Conservation (phyloP, 2,113 vertebrate genomes). For the Atlantisia rogersi region DNA sequence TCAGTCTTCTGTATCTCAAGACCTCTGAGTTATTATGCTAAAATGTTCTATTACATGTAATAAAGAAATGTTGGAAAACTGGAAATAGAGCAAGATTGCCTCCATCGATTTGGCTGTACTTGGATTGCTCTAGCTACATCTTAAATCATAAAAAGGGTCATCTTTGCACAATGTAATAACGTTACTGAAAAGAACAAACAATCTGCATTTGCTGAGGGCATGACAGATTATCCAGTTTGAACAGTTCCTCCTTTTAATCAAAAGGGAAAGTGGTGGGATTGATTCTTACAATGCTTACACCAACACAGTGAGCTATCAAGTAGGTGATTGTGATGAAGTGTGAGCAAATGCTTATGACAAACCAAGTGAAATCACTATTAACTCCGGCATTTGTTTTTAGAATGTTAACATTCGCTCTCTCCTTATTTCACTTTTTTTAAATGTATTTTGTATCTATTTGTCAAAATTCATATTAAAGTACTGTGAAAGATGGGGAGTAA, state of each 20-base stretch:
- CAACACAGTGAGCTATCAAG: not conserved
- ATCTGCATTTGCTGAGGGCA: conserved; percentile 11
- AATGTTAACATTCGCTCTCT: not conserved
- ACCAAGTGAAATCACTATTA: not conserved
- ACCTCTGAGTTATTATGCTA: conserved; percentile 50
- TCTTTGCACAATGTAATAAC: not conserved
- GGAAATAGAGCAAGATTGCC: conserved; percentile 3
- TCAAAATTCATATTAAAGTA: not conserved
- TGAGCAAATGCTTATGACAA: not conserved
- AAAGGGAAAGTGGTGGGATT: not conserved
- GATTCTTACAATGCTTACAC: not conserved
- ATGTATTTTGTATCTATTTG: not conserved
- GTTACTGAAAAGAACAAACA: conserved; percentile 11
- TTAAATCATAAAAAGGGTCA: conserved; percentile 15
- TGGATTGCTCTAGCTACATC: not conserved
- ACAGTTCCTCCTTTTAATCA: conserved; percentile 2
- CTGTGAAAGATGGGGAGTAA: not conserved
- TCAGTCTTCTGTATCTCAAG: conserved; percentile 32
- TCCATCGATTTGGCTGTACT: conserved; percentile 13
- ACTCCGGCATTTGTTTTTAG: not conserved
- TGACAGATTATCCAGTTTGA: conserved; percentile 11
- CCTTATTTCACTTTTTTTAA: not conserved
- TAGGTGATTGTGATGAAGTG: not conserved
- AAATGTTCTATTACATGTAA: conserved; percentile 42
- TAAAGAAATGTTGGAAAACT: conserved; percentile 51